These are phyloP conservation scores for Hyaena hyaena DNA, from an alignment of 2,113 vertebrate species.

Conservation along the genomic window DNA sequence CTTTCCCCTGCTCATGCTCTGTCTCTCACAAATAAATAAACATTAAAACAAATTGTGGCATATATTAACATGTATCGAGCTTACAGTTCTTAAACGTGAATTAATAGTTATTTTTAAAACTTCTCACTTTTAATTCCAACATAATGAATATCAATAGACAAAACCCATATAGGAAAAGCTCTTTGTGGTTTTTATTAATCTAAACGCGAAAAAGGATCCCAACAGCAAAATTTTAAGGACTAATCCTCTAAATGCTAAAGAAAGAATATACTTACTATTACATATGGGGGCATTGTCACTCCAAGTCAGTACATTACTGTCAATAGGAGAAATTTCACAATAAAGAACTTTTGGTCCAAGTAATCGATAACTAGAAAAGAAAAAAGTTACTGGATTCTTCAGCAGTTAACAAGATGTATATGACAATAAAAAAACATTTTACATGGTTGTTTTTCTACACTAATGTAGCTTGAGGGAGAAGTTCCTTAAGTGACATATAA, in stretches of 20 bases:
- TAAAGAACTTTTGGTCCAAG: accelerated
- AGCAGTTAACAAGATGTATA: not conserved
- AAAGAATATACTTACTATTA: slow-evolving; percentile 59
- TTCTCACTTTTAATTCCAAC: not conserved
- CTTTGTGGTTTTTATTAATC: not conserved
- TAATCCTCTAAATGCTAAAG: not conserved
- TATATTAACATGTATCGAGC: not conserved
- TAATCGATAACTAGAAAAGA: slow-evolving; percentile 62
- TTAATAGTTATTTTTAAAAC: slow-evolving; percentile 1
- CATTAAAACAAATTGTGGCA: not conserved
- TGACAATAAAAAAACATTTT: not conserved
- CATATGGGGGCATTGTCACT: not conserved
- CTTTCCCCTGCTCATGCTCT: no score
- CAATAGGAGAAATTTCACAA: not conserved
- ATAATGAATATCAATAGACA: not conserved
- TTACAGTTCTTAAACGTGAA: slow-evolving; percentile 13
- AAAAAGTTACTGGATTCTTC: not conserved
- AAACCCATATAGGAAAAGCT: not conserved
- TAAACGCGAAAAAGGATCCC: not conserved
- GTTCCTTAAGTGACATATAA: not conserved
- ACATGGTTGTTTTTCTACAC: not conserved
- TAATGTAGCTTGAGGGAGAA: not conserved
- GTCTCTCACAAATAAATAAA: no score
- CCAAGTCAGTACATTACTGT: accelerated
- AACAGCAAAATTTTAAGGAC: not conserved